Percentiles rank a stretch among this genome's conserved stretches.
Conservation (phyloP, 2,113 vertebrate genomes). For the Spilogale gracilis region DNA sequence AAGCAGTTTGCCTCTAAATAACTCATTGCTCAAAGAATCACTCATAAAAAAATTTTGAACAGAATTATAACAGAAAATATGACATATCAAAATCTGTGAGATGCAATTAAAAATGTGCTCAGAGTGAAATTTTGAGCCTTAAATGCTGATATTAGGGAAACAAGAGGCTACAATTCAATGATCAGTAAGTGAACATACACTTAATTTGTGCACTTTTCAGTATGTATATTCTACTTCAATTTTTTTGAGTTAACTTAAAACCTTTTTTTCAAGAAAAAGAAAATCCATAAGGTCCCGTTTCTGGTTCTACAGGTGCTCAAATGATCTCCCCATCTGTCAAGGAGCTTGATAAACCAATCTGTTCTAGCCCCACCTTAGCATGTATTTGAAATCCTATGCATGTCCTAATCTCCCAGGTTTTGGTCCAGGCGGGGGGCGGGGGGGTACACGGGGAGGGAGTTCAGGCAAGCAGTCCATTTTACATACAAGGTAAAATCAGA, state of each 20-base stretch:
- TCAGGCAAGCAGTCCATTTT: neutral
- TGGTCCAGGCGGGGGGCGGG: neutral
- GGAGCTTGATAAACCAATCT: neutral
- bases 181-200: neutral
- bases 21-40: neutral
- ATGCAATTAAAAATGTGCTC: neutral
- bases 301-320: neutral
- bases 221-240: neutral
- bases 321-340: slow-evolving; percentile 15
- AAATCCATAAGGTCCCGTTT: neutral
- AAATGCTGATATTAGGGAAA: neutral
- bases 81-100: neutral
- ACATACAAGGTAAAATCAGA: neutral
- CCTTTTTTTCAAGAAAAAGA: neutral
- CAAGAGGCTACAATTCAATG: neutral
- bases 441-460: too few species aligned
- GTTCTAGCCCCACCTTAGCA: neutral
- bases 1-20: neutral
- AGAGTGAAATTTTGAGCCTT: neutral
- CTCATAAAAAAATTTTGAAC: neutral
- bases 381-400: neutral
- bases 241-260: neutral
- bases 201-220: neutral
- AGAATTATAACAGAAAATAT: slow-evolving; percentile 23
- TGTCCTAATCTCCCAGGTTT: neutral